Conservation (phyloP, 2,113 vertebrate genomes). For the Channa maculata region DNA sequence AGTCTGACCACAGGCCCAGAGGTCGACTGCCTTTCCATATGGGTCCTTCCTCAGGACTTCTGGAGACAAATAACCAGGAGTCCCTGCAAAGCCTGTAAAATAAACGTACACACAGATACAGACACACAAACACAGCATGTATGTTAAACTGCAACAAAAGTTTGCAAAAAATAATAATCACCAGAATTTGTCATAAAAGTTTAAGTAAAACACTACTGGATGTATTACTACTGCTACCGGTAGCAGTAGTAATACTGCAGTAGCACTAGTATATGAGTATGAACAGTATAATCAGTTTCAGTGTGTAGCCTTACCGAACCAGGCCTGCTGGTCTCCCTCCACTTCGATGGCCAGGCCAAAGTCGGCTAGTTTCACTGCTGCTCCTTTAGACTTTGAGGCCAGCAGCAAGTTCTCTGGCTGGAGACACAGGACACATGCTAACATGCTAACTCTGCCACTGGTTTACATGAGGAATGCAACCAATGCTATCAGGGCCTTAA, state of each 20-base stretch:
- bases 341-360: slow-evolving; percentile 77
- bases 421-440: slow-evolving; percentile 31
- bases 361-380: slow-evolving; percentile 74
- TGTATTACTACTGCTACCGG: no score
- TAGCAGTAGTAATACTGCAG: not conserved
- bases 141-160: not conserved
- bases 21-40: slow-evolving; percentile 94
- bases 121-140: slow-evolving; percentile 6
- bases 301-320: slow-evolving; percentile 62
- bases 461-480: not conserved
- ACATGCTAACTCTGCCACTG: slow-evolving; percentile 20
- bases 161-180: not conserved
- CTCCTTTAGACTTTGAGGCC: slow-evolving; percentile 78
- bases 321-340: slow-evolving; percentile 81
- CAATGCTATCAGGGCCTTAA: not conserved
- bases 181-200: not conserved
- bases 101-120: slow-evolving; percentile 1
- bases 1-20: slow-evolving; percentile 95
- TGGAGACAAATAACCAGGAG: slow-evolving; percentile 80
- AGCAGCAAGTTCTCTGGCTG: slow-evolving; percentile 77
- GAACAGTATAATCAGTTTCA: not conserved
- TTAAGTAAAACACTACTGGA: not conserved
- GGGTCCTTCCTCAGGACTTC: slow-evolving; percentile 97
- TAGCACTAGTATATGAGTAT: not conserved
- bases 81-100: slow-evolving; percentile 70